These are phyloP conservation scores for Actenoides hombroni DNA, from an alignment of 2,113 vertebrate genomes.

Conservation along the genomic window DNA sequence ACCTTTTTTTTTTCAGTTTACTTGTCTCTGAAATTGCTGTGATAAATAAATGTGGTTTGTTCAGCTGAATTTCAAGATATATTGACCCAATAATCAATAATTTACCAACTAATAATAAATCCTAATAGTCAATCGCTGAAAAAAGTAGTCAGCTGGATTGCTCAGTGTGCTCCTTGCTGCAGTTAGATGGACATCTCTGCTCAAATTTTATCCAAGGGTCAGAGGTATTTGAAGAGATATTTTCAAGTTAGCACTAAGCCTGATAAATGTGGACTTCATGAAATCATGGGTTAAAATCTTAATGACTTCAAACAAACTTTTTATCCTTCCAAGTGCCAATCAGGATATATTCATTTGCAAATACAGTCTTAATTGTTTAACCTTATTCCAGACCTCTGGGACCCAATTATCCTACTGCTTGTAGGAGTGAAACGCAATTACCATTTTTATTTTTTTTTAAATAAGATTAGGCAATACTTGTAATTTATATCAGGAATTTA, in stretches of 20 bases:
- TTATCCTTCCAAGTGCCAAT: conserved; percentile 49
- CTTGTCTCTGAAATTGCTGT: conserved; percentile 6
- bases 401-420: conserved; percentile 44
- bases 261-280: not conserved
- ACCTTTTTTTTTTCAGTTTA: conserved; percentile 9
- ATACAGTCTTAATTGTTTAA: conserved; percentile 40
- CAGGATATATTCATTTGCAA: conserved; percentile 30
- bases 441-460: not conserved
- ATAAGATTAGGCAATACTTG: not conserved
- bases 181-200: not conserved
- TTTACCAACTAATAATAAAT: conserved; percentile 17
- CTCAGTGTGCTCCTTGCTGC: not conserved
- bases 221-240: not conserved
- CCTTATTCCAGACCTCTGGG: conserved; percentile 48
- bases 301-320: conserved; percentile 44
- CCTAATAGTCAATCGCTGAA: not conserved
- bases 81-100: conserved; percentile 39
- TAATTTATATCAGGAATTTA: not conserved
- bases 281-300: not conserved
- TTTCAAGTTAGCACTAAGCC: not conserved
- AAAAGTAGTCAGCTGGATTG: not conserved
- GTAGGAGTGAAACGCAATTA: conserved; percentile 33
- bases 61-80: conserved; percentile 31
- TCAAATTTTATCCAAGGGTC: not conserved
- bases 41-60: conserved; percentile 7